Base-by-base conservation (phyloP, 2,113 vertebrate species). In the Mastomys coucha region DNA sequence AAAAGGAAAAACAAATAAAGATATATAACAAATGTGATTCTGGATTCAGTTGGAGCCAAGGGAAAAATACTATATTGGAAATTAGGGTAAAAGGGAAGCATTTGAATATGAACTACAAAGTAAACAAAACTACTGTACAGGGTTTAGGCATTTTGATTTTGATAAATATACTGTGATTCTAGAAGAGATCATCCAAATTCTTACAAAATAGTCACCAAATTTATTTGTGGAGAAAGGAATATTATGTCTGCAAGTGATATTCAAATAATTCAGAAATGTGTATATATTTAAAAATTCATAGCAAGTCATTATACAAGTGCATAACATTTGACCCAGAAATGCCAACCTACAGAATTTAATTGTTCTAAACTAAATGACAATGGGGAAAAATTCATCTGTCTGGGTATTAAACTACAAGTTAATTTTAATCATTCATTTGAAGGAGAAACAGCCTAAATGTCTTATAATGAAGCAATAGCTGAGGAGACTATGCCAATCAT, bases 401-500 rank as follows among this genome's bases (percentile, higher is more conserved):
- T 70, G 16, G 86, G 39, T 67, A 31, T 93, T 76, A 96, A 97
- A 84, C 67, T 67, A 24, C 11, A 75, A 56, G 80, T 86, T 96
- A 94, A 76, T 93, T 91, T 96, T 96, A 91, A 82, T 93, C 69
- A 58, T 73, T 91, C 69, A 39, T 91, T 88, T 92, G 90, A 96
- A 81, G 36, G 80, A 53, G 5, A 36, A 88, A 67, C 4, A 63
- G 24, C 28, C 91, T 94, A 76, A 60, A 65, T 91, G n/a, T 77
- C 24, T 49, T 19, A 45, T n/a, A 92, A 88, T 72, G 24, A 67
- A 85, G 75, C 13, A 67, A 53, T 58, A 45, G n/a, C 88, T 91
- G 82, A 93, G 63, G n/a, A 93, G 87, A 67, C 19, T 31, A 19
- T 86, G 81, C 63, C 81, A 82, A 82, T 63, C 58, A 51, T 72